These are phyloP conservation scores for Anthonomus grandis DNA, from an alignment of 1,140 invertebrate genomes.

Conservation along the genomic window DNA sequence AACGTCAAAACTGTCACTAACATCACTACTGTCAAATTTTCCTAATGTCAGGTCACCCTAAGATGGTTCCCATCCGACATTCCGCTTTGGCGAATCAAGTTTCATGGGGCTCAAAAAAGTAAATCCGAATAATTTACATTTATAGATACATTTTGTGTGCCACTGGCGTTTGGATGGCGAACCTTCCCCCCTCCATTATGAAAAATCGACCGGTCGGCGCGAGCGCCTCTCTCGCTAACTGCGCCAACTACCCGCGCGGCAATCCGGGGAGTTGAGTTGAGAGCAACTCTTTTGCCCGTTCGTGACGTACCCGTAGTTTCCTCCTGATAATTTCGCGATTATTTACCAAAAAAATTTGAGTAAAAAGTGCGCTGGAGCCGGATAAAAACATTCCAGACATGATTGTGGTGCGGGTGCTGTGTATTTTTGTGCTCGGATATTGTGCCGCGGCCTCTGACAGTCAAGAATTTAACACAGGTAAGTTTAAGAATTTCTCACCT, in stretches of 20 bases:
- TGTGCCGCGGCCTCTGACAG: slow-evolving; percentile 18
- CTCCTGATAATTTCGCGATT: slow-evolving; percentile 9
- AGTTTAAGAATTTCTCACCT: slow-evolving; percentile 21
- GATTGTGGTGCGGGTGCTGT: slow-evolving; percentile 22
- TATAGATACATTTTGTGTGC: too few species aligned
- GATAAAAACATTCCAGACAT: slow-evolving; percentile 16
- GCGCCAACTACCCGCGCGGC: slow-evolving; percentile 16
- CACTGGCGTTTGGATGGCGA: too few species aligned
- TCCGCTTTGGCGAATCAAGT: too few species aligned
- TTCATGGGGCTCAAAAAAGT: too few species aligned
- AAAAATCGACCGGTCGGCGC: slow-evolving; percentile 18
- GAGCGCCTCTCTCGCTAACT: slow-evolving; percentile 20
- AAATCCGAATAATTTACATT: too few species aligned
- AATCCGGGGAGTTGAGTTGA: slow-evolving; percentile 14
- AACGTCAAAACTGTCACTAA: too few species aligned
- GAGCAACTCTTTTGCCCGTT: slow-evolving; percentile 17
- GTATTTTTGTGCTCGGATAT: slow-evolving; percentile 25
- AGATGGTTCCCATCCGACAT: too few species aligned
- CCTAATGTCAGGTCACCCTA: too few species aligned
- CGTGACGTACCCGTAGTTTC: slow-evolving; percentile 13
- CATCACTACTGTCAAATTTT: too few species aligned
- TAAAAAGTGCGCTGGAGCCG: slow-evolving; percentile 14
- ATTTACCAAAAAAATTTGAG: slow-evolving; percentile 15
- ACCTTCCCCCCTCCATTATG: slow-evolving; percentile 6
- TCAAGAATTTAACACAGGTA: slow-evolving; percentile 26